These are phyloP conservation scores for Tychaedon coryphoeus DNA, from an alignment of 2,113 vertebrate species.

Conservation along the genomic window DNA sequence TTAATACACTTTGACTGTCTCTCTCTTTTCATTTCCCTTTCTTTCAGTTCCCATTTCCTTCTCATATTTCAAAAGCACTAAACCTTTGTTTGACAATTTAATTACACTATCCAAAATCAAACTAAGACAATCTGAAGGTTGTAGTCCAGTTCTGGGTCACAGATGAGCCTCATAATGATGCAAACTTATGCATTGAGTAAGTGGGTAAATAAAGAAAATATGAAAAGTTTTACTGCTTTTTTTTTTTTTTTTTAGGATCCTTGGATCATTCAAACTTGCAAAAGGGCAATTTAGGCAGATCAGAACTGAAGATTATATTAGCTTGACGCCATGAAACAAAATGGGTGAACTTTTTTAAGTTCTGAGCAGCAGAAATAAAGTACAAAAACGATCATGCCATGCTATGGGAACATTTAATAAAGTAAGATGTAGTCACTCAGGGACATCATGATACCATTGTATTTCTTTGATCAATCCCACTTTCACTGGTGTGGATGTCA, in stretches of 20 bases:
- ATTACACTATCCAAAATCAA: slow-evolving; percentile 2
- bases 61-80: background rate
- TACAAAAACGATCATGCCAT: background rate
- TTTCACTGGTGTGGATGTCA: background rate
- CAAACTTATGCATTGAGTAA: background rate
- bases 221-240: background rate
- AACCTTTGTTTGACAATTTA: slow-evolving; percentile 1
- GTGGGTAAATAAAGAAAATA: background rate
- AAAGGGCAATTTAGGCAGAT: background rate
- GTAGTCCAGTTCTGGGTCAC: background rate
- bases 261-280: background rate
- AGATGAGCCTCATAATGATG: background rate
- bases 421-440: background rate
- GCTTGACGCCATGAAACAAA: background rate
- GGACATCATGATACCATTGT: background rate
- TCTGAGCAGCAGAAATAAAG: background rate
- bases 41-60: background rate
- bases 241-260: background rate
- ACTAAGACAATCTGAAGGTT: background rate
- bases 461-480: background rate
- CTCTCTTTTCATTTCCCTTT: background rate
- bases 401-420: background rate
- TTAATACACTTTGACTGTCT: background rate
- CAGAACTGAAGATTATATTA: background rate
- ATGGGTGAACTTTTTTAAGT: background rate